These are phyloP conservation scores for Tenebrio molitor DNA, from an alignment of 1,140 invertebrate genomes.

Conservation along the genomic window DNA sequence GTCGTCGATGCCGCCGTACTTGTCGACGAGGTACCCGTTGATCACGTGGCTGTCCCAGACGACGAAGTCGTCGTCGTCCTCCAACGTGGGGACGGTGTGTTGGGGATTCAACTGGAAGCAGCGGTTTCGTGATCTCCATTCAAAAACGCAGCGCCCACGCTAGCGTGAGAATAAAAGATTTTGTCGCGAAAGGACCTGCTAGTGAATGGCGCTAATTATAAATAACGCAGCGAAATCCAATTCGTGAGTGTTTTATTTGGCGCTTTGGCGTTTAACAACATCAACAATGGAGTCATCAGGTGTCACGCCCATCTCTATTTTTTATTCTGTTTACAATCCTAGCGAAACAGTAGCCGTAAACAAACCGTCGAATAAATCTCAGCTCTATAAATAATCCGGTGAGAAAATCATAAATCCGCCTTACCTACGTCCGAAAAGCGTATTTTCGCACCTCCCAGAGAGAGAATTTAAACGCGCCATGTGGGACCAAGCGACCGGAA, in stretches of 20 bases:
- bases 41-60: conserved; percentile 68
- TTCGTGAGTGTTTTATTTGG: conserved; percentile 23
- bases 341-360: conserved; percentile 5
- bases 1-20: conserved; percentile 70
- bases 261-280: conserved; percentile 18
- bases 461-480: too few species aligned
- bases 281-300: conserved; percentile 6
- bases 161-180: too few species aligned
- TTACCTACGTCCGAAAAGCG: too few species aligned
- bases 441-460: too few species aligned
- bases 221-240: conserved; percentile 13
- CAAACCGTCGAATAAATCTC: not conserved
- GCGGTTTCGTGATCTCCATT: not conserved
- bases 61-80: conserved; percentile 72
- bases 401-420: not conserved
- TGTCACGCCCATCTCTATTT: not conserved
- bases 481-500: too few species aligned
- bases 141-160: too few species aligned
- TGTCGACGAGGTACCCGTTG: conserved; percentile 70
- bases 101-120: conserved; percentile 72
- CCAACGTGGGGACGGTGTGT: conserved; percentile 77
- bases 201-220: conserved; percentile 17
- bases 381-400: too few species aligned
- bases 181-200: too few species aligned
- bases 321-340: conserved; percentile 2